phyloP scores from a whole-genome alignment of 92 coral and sea anemone genomes.

The Palythoa grandis region DNA sequence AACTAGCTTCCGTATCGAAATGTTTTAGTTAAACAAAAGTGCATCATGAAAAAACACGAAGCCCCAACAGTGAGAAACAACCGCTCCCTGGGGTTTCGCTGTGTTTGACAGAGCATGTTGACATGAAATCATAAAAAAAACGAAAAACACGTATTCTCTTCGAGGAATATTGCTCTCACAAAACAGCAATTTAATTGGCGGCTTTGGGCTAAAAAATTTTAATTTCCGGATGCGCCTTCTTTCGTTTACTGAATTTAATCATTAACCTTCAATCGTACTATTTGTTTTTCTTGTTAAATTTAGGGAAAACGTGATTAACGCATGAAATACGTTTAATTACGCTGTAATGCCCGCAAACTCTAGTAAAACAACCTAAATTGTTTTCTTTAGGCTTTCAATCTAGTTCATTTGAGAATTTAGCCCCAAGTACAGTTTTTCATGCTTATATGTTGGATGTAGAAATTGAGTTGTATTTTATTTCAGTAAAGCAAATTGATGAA shows the following conservation, averaged over 20 bases:
- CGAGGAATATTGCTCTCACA: background rate
- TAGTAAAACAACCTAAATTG: conserved; percentile 1
- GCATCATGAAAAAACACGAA: conserved; percentile 17
- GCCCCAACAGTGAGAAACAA: too few relatives aligned
- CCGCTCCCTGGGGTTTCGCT: conserved; percentile 10
- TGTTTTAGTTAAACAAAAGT: conserved; percentile 22
- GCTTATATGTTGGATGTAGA: background rate
- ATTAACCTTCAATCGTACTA: conserved; percentile 11
- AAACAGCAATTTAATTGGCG: conserved; percentile 7
- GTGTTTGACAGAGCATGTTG: background rate
- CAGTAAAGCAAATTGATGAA: background rate
- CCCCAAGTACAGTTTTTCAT: too few relatives aligned
- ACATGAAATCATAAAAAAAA: background rate
- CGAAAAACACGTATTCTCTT: conserved; percentile 8
- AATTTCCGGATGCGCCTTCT: conserved; percentile 41
- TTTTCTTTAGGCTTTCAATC: background rate
- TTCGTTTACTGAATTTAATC: conserved; percentile 23
- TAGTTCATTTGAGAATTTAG: too few relatives aligned
- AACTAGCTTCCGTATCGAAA: conserved; percentile 4
- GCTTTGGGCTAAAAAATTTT: conserved; percentile 12
- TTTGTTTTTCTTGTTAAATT: conserved; percentile 27
- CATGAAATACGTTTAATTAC: conserved; percentile 18
- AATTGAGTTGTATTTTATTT: background rate
- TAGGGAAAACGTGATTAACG: conserved; percentile 5
- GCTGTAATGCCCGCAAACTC: conserved; percentile 28